Evolutionary conservation across 2,113 vertebrate species (phyloP).

Genomic region (Coryphaenoides rupestris): DNA sequence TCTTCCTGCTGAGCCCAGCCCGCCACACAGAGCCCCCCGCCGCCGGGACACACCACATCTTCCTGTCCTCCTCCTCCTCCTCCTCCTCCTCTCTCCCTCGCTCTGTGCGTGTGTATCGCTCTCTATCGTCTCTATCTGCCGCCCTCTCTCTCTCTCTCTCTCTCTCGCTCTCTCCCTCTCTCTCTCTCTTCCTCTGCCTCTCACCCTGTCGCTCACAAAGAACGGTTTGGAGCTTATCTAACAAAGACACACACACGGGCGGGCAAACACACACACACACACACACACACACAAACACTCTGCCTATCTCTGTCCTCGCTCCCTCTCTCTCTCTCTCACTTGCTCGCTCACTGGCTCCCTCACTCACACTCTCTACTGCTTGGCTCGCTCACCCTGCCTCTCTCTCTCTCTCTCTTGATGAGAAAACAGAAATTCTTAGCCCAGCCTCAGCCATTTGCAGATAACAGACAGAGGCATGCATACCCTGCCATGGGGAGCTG

Average conservation of each 20-base stretch:
- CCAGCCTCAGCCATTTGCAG: slow-evolving; percentile 69
- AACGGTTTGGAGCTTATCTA: slow-evolving; percentile 52
- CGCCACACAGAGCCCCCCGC: slow-evolving; percentile 27
- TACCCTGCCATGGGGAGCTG: slow-evolving; percentile 51
- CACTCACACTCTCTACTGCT: slow-evolving; percentile 37
- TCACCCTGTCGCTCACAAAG: slow-evolving; percentile 25
- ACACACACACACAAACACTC: neutral
- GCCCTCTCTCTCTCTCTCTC: slow-evolving; percentile 59
- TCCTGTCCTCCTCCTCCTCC: slow-evolving; percentile 39
- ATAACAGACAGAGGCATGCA: slow-evolving; percentile 68
- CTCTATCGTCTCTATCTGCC: slow-evolving; percentile 34
- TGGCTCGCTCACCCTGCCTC: slow-evolving; percentile 54
- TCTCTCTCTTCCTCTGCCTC: slow-evolving; percentile 9
- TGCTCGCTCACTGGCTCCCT: neutral
- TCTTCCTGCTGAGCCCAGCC: slow-evolving; percentile 52
- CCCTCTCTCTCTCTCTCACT: slow-evolving; percentile 18
- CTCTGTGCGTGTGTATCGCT: slow-evolving; percentile 50
- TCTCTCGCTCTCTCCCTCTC: slow-evolving; percentile 9
- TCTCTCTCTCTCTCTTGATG: slow-evolving; percentile 49
- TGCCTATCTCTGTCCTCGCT: neutral
- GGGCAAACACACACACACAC: too few relatives aligned
- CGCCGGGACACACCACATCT: slow-evolving; percentile 64
- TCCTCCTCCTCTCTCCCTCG: slow-evolving; percentile 41
- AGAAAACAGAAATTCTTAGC: slow-evolving; percentile 75
- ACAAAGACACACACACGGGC: slow-evolving; percentile 52